phyloP scores from a whole-genome alignment of 2,888 invertebrate genomes.

The Allophyes oxyacanthae region DNA sequence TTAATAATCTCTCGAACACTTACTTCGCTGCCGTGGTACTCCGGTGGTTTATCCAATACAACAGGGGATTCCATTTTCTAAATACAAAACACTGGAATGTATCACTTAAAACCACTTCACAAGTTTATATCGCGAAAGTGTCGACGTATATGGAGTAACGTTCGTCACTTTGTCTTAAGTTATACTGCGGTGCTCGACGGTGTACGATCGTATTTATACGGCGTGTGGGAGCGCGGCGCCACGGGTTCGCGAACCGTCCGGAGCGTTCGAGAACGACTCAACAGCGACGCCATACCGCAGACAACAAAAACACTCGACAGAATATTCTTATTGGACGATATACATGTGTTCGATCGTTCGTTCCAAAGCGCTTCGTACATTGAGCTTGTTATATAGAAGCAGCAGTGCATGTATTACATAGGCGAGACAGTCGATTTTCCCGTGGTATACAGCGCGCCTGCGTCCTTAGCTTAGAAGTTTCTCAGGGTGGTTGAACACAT shows the following conservation, averaged over 20 bases:
- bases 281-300: constrained; percentile 33
- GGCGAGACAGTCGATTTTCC: constrained; percentile 14
- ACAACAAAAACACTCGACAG: constrained; percentile 30
- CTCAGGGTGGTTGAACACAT: constrained; percentile 40
- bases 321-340: constrained; percentile 17
- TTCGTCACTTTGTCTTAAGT: constrained; percentile 69
- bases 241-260: constrained; percentile 72
- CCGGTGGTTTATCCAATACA: constrained; percentile 90
- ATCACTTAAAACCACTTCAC: constrained; percentile 80
- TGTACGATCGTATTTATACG: constrained; percentile 77
- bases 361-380: constrained; percentile 23
- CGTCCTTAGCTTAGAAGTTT: constrained; percentile 51
- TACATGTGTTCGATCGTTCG: constrained; percentile 43
- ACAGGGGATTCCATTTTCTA: constrained; percentile 89
- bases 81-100: constrained; percentile 77
- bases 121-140: constrained; percentile 63
- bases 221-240: constrained; percentile 65
- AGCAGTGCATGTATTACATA: constrained; percentile 42
- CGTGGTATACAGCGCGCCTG: constrained; percentile 36
- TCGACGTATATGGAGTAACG: constrained; percentile 61
- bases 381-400: constrained; percentile 24
- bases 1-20: constrained; percentile 60
- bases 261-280: constrained; percentile 60
- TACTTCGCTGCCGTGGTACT: constrained; percentile 89
- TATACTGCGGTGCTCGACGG: constrained; percentile 75